Base-by-base conservation (phyloP, 2,888 invertebrate species). In the Pollenia angustigena region DNA sequence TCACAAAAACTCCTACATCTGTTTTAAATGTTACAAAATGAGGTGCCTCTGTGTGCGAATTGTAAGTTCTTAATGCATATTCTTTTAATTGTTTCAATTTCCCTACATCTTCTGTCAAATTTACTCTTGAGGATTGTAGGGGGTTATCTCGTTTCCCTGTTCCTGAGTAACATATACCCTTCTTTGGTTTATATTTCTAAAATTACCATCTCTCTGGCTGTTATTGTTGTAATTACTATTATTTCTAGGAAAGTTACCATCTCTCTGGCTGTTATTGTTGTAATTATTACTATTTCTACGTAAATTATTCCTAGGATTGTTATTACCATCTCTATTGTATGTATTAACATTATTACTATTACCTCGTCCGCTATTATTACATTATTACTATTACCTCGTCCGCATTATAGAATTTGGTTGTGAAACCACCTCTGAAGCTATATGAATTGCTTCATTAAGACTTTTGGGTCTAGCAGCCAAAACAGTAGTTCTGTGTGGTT, bases 401-500 rank as follows among this genome's bases (percentile, higher is more conserved):
- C n/a, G 9, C 16, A 46, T 64, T 64, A 64, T 16, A 16, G 64
- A 64, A 16, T 64, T 64, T 11, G 40, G 44, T 44, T 64, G 64
- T 44, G 11, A 23, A 23, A 58, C 56, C 11, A 10, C 23, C 23
- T 23, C 56, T 58, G 56, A 58, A 58, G 56, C n/a, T n/a, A n/a
- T n/a, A n/a, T n/a, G n/a, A n/a, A n/a, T n/a, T n/a, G n/a, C n/a
- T n/a, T n/a, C n/a, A 64, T 64, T n/a, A n/a, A n/a, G 14, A 60
- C 58, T 60, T 23, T 60, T 60, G 32, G 58, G 23, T 60, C 58
- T 23, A 60, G 58, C 58, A 8, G 58, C 58, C 44, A 64, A 64
- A 16, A 64, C 64, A 9, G 64, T 64, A 40, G 64, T 10, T 64
- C 64, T 44, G 16, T 64, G 44, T 44, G 64, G 64, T 46, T 64